Conservation (phyloP, 2,888 invertebrate genomes). For the Melinopterus prodromus region DNA sequence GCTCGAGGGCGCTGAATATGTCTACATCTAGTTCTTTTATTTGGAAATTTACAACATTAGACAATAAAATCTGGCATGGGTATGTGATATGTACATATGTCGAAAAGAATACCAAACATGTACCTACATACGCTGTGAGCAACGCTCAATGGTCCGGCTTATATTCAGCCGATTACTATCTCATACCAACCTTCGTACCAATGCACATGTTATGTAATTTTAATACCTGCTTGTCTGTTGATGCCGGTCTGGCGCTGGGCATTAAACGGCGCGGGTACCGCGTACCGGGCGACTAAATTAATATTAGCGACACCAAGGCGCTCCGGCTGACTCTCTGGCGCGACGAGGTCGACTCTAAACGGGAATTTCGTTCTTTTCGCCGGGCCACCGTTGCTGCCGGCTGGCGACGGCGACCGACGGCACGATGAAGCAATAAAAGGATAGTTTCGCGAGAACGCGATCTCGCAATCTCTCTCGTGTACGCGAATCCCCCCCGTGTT, state of each 20-base stretch:
- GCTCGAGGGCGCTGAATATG: no score
- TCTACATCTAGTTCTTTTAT: no score
- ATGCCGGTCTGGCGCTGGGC: neutral
- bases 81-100: no score
- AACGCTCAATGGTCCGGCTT: no score
- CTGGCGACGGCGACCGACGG: neutral
- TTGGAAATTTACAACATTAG: no score
- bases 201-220: neutral
- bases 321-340: neutral
- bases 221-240: conserved; percentile 4
- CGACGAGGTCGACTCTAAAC: neutral
- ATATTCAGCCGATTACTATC: no score
- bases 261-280: neutral
- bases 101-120: no score
- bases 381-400: neutral
- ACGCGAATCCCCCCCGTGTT: neutral
- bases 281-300: neutral
- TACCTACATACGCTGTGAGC: no score
- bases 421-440: conserved; percentile 4
- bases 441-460: neutral
- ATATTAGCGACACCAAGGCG: neutral
- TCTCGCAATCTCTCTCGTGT: neutral
- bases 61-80: no score
- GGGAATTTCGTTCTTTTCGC: conserved; percentile 4
- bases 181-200: neutral